phyloP scores from a whole-genome alignment of 2,888 invertebrate species.

The Aphodius sticticus region DNA sequence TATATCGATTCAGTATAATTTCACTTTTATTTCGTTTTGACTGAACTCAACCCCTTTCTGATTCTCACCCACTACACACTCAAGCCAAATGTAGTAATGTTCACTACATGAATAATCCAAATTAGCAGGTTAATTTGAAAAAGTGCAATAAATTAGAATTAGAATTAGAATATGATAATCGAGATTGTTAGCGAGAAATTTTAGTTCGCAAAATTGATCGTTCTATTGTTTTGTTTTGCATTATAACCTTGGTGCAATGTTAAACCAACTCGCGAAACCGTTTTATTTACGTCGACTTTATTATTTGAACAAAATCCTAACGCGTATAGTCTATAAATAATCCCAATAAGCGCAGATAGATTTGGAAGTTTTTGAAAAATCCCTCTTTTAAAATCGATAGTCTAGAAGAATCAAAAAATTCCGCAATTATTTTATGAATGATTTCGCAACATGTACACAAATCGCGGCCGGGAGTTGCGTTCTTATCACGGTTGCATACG shows the following conservation, averaged over 20 bases:
- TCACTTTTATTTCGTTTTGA: constrained; percentile 62
- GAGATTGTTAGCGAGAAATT: background rate
- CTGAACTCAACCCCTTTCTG: constrained; percentile 35
- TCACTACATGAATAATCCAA: background rate
- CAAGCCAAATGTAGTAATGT: background rate
- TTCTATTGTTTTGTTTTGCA: constrained; percentile 15
- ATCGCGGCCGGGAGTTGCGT: constrained; percentile 21
- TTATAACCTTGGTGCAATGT: background rate
- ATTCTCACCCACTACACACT: background rate
- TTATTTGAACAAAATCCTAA: background rate
- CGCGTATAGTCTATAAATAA: background rate
- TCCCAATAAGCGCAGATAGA: background rate
- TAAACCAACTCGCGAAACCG: background rate
- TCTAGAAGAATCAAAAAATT: background rate
- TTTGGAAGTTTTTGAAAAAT: background rate
- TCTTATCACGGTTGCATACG: constrained; percentile 32
- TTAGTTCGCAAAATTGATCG: constrained; percentile 6
- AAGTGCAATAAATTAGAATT: background rate
- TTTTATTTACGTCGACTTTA: background rate
- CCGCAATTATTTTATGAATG: constrained; percentile 25
- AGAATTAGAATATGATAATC: background rate
- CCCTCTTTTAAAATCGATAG: background rate
- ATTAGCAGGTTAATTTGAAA: background rate
- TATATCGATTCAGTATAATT: constrained; percentile 59
- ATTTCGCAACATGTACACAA: background rate